phyloP scores from a whole-genome alignment of 2,797 vertebrate genomes.

The Microctenopoma steveboyesi region DNA sequence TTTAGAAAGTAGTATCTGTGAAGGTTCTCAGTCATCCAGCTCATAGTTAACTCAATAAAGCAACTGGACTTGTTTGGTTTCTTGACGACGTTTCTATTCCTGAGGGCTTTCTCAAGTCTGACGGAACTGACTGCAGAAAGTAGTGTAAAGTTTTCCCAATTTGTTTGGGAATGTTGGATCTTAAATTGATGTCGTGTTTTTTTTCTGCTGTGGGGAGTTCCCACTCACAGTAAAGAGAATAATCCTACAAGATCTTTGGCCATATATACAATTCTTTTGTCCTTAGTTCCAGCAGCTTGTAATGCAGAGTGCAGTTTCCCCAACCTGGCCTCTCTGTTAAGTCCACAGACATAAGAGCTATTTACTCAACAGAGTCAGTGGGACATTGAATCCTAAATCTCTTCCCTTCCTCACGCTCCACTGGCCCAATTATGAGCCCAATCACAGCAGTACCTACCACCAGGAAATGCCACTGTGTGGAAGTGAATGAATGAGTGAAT shows the following conservation, averaged over 20 bases:
- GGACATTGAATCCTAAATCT: constrained; percentile 81
- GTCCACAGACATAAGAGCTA: constrained; percentile 77
- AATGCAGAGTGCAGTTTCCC: constrained; percentile 63
- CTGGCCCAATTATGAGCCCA: constrained; percentile 75
- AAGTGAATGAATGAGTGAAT: constrained; percentile 56
- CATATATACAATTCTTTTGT: constrained; percentile 55
- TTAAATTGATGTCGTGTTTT: background rate
- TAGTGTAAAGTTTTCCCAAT: too few species aligned
- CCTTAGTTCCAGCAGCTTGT: constrained; percentile 61
- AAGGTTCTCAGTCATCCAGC: too few species aligned
- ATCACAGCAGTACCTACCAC: constrained; percentile 64
- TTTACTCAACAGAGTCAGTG: constrained; percentile 81
- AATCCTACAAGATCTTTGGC: constrained; percentile 39
- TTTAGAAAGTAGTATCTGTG: too few species aligned
- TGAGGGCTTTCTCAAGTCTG: too few species aligned
- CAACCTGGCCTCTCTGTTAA: constrained; percentile 72
- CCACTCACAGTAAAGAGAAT: constrained; percentile 21
- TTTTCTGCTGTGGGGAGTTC: constrained; percentile 33
- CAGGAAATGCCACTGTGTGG: constrained; percentile 59
- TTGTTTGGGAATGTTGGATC: background rate
- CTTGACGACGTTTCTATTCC: too few species aligned
- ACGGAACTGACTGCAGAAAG: too few species aligned
- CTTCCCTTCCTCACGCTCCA: constrained; percentile 76
- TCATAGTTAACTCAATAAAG: too few species aligned
- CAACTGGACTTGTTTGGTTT: too few species aligned